Conservation (phyloP, 2,113 vertebrate species). For the Suncus etruscus region DNA sequence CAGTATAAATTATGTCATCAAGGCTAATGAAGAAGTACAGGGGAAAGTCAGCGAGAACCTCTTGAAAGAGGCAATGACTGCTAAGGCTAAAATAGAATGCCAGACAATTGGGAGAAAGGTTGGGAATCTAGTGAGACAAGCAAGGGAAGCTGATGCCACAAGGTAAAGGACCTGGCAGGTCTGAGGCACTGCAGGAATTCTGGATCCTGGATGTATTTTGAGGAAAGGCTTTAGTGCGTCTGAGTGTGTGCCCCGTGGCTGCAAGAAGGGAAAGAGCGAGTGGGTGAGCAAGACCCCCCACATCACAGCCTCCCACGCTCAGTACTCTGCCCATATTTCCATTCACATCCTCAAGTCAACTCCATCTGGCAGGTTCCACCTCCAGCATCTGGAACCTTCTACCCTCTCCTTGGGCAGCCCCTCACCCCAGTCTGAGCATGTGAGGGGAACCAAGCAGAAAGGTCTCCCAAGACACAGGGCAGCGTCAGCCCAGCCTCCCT, state of each 20-base stretch:
- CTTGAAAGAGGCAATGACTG: background rate
- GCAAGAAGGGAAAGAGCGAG: background rate
- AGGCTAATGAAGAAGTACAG: background rate
- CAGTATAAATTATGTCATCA: background rate
- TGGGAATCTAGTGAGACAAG: background rate
- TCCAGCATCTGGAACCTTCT: background rate
- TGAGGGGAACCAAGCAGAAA: conserved; percentile 85
- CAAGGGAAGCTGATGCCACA: background rate
- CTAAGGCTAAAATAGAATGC: background rate
- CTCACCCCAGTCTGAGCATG: conserved; percentile 78
- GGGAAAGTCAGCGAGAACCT: conserved; percentile 2
- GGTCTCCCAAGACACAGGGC: conserved; percentile 82
- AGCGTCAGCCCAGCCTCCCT: conserved; percentile 77
- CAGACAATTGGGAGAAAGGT: background rate
- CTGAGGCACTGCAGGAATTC: background rate
- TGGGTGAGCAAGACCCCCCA: background rate
- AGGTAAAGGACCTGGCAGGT: background rate
- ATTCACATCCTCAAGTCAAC: background rate
- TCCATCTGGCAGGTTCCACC: background rate
- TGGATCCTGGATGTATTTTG: background rate
- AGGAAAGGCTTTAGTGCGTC: background rate
- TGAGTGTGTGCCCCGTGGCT: background rate
- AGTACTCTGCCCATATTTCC: background rate
- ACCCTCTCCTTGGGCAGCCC: conserved; percentile 67
- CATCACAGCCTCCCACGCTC: accelerated